Conservation (phyloP, 2,888 invertebrate species). For the Pristionchus mayeri region DNA sequence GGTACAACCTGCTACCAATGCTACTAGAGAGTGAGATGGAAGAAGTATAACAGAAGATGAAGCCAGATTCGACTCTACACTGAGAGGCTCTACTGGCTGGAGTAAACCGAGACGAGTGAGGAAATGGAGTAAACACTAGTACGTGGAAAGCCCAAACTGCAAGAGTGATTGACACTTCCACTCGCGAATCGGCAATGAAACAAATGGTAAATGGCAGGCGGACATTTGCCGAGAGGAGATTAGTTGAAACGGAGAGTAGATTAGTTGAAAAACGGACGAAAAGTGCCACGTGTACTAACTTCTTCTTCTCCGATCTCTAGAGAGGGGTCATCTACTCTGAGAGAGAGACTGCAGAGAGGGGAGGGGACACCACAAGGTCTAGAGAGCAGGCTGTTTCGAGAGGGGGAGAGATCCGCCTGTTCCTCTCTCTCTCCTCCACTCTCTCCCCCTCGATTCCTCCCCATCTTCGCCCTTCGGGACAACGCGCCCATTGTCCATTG, state of each 20-base stretch:
- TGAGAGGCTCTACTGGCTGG: too few species aligned
- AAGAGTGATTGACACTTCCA: slow-evolving; percentile 24
- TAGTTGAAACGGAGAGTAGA: slow-evolving; percentile 12
- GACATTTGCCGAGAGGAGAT: background rate
- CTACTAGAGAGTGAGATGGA: too few species aligned
- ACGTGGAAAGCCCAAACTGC: slow-evolving; percentile 29
- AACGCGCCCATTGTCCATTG: background rate
- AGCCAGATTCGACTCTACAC: background rate
- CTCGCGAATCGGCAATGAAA: too few species aligned
- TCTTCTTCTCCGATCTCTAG: slow-evolving; percentile 40
- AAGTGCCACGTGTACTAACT: slow-evolving; percentile 48
- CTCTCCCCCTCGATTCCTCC: background rate
- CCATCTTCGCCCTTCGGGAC: background rate
- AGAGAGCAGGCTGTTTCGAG: background rate
- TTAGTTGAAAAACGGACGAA: background rate
- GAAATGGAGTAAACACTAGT: background rate
- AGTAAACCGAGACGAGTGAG: slow-evolving; percentile 1
- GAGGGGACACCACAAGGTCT: background rate
- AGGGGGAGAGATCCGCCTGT: background rate
- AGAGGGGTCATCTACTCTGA: slow-evolving; percentile 29
- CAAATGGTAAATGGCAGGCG: background rate
- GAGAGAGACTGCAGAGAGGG: slow-evolving; percentile 1
- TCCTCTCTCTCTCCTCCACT: background rate
- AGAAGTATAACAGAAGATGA: too few species aligned
- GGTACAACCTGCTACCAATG: too few species aligned